Evolutionary conservation across 2,888 invertebrate species (phyloP).

Genomic region (Operophtera brumata): DNA sequence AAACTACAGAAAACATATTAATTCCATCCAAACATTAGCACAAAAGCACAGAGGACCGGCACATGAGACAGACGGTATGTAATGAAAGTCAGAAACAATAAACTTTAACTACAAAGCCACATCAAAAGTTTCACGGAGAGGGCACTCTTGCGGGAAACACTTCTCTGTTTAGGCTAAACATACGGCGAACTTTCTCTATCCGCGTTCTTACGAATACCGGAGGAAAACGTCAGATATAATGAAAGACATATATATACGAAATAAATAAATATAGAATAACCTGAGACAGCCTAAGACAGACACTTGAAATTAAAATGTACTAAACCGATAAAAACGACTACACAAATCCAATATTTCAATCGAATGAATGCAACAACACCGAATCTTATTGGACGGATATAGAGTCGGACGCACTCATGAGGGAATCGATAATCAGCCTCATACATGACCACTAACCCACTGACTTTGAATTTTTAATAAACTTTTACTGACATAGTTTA

Average conservation of each 20-base stretch:
- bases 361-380: constrained; percentile 3
- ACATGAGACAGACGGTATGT: constrained; percentile 22
- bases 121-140: constrained; percentile 46
- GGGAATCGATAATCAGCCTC: constrained; percentile 9
- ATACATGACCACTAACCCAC: constrained; percentile 40
- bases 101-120: constrained; percentile 38
- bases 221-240: background rate
- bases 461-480: constrained; percentile 29
- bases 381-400: constrained; percentile 3
- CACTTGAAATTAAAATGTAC: constrained; percentile 4
- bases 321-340: background rate
- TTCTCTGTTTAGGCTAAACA: constrained; percentile 50
- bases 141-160: constrained; percentile 35
- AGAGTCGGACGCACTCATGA: constrained; percentile 5
- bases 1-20: constrained; percentile 14
- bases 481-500: constrained; percentile 27
- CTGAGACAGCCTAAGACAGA: background rate
- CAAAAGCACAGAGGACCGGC: constrained; percentile 19
- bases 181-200: constrained; percentile 50
- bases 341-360: background rate
- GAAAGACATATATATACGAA: background rate
- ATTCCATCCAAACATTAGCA: constrained; percentile 21
- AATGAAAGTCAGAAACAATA: constrained; percentile 35
- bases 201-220: constrained; percentile 16
- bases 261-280: background rate